Percentiles rank a stretch among this genome's conserved stretches.
These are phyloP conservation scores for Osmerus mordax DNA, from an alignment of 2,113 vertebrate species.

Conservation along the genomic window DNA sequence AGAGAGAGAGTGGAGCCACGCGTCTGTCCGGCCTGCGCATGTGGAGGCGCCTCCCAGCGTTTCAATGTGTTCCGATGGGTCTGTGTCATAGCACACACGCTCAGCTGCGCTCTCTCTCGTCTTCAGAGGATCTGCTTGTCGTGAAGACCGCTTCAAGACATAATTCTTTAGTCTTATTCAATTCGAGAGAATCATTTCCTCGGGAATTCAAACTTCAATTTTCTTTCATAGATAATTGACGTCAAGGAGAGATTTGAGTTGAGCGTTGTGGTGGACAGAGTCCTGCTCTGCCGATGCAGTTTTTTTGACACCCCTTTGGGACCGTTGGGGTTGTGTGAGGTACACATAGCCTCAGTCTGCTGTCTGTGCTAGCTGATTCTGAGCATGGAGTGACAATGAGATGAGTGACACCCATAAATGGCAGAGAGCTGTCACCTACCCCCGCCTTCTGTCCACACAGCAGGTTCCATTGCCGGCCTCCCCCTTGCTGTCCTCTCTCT, in stretches of 20 bases:
- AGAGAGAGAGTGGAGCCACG: conserved; percentile 1
- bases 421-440: conserved; percentile 24
- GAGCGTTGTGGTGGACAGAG: not conserved
- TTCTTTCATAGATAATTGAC: too few species aligned
- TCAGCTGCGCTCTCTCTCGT: too few species aligned
- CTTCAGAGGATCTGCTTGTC: too few species aligned
- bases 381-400: conserved; percentile 1
- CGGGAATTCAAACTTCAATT: too few species aligned
- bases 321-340: not conserved
- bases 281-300: not conserved
- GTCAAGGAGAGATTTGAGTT: not conserved
- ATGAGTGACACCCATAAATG: not conserved
- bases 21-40: not conserved
- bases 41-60: too few species aligned
- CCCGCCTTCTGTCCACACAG: not conserved
- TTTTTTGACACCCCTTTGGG: not conserved
- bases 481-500: not conserved
- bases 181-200: too few species aligned
- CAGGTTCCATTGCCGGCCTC: not conserved
- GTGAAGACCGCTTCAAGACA: too few species aligned
- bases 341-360: conserved; percentile 6
- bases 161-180: too few species aligned
- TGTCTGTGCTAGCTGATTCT: conserved; percentile 13
- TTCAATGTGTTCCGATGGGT: too few species aligned
- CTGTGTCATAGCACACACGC: too few species aligned